Evolutionary conservation across 2,888 invertebrate genomes (phyloP).

Genomic region (Leptinotarsa juncta): DNA sequence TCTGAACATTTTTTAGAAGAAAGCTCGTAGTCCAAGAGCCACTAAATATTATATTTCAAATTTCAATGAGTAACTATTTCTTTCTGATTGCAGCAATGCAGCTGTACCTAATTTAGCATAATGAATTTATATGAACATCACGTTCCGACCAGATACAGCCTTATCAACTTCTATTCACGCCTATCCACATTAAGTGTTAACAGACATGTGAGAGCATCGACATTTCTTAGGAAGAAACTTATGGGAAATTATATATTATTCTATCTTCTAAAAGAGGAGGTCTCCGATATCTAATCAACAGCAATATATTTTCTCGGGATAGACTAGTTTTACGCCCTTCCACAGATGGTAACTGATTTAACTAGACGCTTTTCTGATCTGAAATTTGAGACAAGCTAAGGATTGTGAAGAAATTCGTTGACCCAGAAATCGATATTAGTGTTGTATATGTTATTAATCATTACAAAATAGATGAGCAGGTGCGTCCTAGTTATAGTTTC

Average conservation of each 20-base stretch:
- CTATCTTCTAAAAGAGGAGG: conserved; percentile 25
- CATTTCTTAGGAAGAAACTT: background rate
- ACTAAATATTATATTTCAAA: no score
- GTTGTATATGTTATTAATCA: background rate
- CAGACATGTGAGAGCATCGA: background rate
- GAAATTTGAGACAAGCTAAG: background rate
- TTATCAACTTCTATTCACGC: conserved; percentile 4
- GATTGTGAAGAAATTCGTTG: background rate
- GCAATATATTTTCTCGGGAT: conserved; percentile 32
- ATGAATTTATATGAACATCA: background rate
- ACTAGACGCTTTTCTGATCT: background rate
- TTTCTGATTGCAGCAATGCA: no score
- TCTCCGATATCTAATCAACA: conserved; percentile 36
- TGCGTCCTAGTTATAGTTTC: background rate
- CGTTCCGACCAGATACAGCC: background rate
- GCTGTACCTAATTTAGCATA: background rate
- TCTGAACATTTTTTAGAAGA: no score
- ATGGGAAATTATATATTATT: background rate
- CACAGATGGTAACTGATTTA: conserved; percentile 33
- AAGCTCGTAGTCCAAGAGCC: no score
- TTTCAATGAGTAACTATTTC: no score
- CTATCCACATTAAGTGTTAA: background rate
- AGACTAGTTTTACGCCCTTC: conserved; percentile 27
- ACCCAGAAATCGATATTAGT: background rate
- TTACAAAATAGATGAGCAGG: no score